Base-by-base conservation (phyloP, 1,140 invertebrate species). In the Apis florea region DNA sequence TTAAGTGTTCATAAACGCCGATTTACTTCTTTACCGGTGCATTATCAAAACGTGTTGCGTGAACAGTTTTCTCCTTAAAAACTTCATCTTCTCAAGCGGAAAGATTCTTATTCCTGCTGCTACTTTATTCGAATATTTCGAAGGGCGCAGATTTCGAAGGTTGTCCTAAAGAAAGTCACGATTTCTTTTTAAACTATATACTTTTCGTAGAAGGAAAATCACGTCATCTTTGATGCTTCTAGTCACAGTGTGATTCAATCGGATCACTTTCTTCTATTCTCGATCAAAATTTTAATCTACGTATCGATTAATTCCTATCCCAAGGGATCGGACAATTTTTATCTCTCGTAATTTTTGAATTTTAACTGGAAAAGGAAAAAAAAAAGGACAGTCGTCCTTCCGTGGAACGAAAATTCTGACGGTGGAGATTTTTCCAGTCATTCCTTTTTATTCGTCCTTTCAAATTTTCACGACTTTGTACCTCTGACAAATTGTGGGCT, bases 401-500 rank as follows among this genome's bases (percentile, higher is more conserved):
- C 6, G 64, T 67, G 31, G 21, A 19, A 61, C 13, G 64, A 12
- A n/a, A n/a, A 40, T 21, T 13, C 6, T 61, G 15, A 31, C 61
- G 0, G 6, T 64, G 8, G n/a, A 70, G 19, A 70, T 70, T 47
- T n/a, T 67, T n/a, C 11, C 49, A 15, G 13, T 2, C 19, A 66
- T 40, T 40, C 31, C 11, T 11, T 49, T 77, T 8, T 21, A 8
- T 59, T n/a, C 47, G 49, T 49, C 15, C 2, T 47, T 69, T n/a
- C 17, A 61, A 61, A 71, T 79, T 79, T 71, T 24, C 67, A 24
- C 31, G 61, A 66, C 40, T 31, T 53, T 19, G 11, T 63, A 1
- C 11, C 31, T 40, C 12, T 11, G n/a, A 66, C 66, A 31, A 75
- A 75, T 80, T 53, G 61, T 21, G 51, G 71, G 51, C 21, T 49